Conservation (phyloP, 1,140 invertebrate species). For the Hyposmocoma kahamanoa region DNA sequence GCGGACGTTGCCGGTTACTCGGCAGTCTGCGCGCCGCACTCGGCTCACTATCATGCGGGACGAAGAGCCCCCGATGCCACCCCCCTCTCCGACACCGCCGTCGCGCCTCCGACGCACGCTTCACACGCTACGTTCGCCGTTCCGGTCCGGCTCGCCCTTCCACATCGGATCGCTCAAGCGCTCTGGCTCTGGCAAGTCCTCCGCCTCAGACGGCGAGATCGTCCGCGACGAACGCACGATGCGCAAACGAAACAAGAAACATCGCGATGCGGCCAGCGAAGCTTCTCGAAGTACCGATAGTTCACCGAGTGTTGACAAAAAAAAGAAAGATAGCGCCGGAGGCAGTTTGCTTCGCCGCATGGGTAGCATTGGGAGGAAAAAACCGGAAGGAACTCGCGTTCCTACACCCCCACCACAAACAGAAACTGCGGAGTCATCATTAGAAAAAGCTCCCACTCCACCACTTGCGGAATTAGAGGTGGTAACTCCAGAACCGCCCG, state of each 20-base stretch:
- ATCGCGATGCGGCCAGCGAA: slow-evolving; percentile 41
- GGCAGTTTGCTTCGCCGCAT: slow-evolving; percentile 36
- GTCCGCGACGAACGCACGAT: slow-evolving; percentile 60
- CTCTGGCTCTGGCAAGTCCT: slow-evolving; percentile 50
- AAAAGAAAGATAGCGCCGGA: slow-evolving; percentile 34
- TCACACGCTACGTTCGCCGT: slow-evolving; percentile 58
- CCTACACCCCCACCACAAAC: slow-evolving; percentile 11
- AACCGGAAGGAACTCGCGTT: slow-evolving; percentile 22
- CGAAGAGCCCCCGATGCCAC: slow-evolving; percentile 33
- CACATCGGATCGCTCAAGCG: slow-evolving; percentile 59
- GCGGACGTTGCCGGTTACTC: slow-evolving; percentile 17
- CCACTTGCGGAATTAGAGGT: background rate
- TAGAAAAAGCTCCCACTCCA: slow-evolving; percentile 7
- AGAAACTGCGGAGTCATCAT: background rate
- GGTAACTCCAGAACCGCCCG: slow-evolving; percentile 30
- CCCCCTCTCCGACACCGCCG: slow-evolving; percentile 20
- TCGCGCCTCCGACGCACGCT: slow-evolving; percentile 58
- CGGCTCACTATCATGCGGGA: slow-evolving; percentile 43
- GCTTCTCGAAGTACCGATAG: slow-evolving; percentile 48
- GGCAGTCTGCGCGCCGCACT: slow-evolving; percentile 47
- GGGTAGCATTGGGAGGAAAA: slow-evolving; percentile 48
- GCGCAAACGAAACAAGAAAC: slow-evolving; percentile 63
- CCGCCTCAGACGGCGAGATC: slow-evolving; percentile 57
- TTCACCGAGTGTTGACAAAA: slow-evolving; percentile 43
- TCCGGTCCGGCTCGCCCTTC: slow-evolving; percentile 64